phyloP scores from a whole-genome alignment of 2,888 invertebrate species.

The Brachyptera putata region DNA sequence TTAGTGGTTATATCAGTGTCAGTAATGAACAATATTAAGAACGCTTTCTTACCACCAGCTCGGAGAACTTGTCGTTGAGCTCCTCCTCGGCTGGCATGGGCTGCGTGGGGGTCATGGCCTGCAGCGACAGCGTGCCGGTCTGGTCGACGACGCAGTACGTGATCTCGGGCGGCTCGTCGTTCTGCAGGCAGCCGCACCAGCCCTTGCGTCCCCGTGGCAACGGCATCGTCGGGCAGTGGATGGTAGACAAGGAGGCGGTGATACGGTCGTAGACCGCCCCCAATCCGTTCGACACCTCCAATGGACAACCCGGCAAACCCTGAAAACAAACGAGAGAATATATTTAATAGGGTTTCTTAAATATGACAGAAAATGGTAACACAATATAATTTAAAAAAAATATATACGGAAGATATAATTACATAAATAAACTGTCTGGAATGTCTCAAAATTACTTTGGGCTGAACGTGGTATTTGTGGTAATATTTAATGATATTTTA shows the following conservation, averaged over 20 bases:
- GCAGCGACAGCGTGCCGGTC: conserved; percentile 76
- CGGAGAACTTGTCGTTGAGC: conserved; percentile 88
- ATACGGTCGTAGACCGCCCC: conserved; percentile 47
- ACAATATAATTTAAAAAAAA: too few species aligned
- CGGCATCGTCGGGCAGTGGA: conserved; percentile 28
- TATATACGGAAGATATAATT: too few species aligned
- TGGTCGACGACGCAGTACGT: conserved; percentile 91
- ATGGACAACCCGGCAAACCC: conserved; percentile 68
- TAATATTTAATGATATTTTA: too few species aligned
- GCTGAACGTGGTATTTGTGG: too few species aligned
- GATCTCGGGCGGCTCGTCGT: conserved; percentile 94
- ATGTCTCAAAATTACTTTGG: too few species aligned
- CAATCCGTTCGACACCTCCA: conserved; percentile 57
- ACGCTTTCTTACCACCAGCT: conserved; percentile 87
- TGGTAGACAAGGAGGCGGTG: conserved; percentile 19
- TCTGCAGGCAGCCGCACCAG: conserved; percentile 81
- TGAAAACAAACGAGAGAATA: conserved; percentile 45
- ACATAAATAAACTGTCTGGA: too few species aligned
- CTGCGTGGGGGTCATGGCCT: conserved; percentile 85
- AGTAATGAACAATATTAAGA: too few species aligned
- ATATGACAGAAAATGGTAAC: too few species aligned
- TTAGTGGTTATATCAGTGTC: too few species aligned
- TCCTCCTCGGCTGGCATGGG: conserved; percentile 93
- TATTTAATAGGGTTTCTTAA: too few species aligned
- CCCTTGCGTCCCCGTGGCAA: conserved; percentile 37